Evolutionary conservation across 92 coral and sea anemone species (phyloP).

Genomic region (Palythoa grandiflora): DNA sequence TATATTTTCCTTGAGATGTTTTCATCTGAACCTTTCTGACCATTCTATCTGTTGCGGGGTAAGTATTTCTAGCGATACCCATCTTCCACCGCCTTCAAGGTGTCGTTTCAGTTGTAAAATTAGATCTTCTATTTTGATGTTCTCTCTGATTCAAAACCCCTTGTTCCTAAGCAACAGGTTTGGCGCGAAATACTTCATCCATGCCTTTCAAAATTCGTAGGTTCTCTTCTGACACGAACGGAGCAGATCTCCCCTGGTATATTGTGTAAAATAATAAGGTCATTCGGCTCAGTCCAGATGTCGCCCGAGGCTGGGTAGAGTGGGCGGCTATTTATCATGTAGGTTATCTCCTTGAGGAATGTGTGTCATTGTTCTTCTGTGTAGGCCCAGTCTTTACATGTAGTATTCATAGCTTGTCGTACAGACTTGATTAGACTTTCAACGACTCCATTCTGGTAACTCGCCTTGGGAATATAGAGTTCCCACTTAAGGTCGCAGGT

Average conservation of each 20-base stretch:
- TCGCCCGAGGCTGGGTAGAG: conserved; percentile 11
- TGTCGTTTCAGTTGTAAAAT: conserved; percentile 28
- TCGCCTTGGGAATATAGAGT: conserved; percentile 39
- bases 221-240: conserved; percentile 37
- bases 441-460: conserved; percentile 29
- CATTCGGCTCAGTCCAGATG: conserved; percentile 25
- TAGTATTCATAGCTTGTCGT: not conserved
- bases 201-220: conserved; percentile 61
- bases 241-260: conserved; percentile 49
- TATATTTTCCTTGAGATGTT: not conserved
- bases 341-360: not conserved
- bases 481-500: conserved; percentile 35
- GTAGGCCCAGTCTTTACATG: not conserved
- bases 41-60: conserved; percentile 54
- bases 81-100: conserved; percentile 58
- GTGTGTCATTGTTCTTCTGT: conserved; percentile 16
- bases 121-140: conserved; percentile 25
- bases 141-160: conserved; percentile 32
- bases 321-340: conserved; percentile 24
- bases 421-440: conserved; percentile 43
- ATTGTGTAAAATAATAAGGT: conserved; percentile 58
- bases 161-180: conserved; percentile 67
- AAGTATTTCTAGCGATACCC: conserved; percentile 49
- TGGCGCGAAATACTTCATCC: conserved; percentile 76
- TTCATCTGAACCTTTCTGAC: conserved; percentile 55